Base-by-base conservation (phyloP, 1,140 invertebrate species). In the Coenobita brevimanus region DNA sequence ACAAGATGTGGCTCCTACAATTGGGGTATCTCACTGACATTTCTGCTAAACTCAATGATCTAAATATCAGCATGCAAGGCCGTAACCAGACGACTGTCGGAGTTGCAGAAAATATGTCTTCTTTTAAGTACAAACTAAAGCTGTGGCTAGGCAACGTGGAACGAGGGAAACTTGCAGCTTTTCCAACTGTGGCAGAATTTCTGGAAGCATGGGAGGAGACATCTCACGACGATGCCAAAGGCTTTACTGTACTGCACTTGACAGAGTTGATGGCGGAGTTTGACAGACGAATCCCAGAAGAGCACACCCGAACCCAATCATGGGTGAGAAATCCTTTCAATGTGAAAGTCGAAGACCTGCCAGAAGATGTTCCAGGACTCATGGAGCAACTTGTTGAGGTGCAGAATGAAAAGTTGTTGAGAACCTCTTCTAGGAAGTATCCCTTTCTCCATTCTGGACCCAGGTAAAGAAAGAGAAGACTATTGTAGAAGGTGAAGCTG, bases 1-100 rank as follows among this genome's bases (percentile, higher is more conserved):
- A 79, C 21, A 50, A 36, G 50, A 79, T 50, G 46, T 50, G 46
- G 46, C 6, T 50, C 6, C 6, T 69, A n/a, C 64, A 69, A 69
- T 4, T 69, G 33, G 64, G 4, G 6, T 64, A 64, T 38, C 79
- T 82, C 41, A 24, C 54, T 33, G 54, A 64, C 33, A 62, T 69
- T 15, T 82, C 64, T 82, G 33, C 54, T 67, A 41, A 82, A 27
- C 62, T 82, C 3, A 82, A 82, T 64, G 13, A 3, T 15, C 17
- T 82, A 57, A 82, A 82, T n/a, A 64, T 83, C 46, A 71, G 62
- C 43, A 83, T 83, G 27, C 67, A 83, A 83, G 67, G 81, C 71
- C 81, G 67, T 24, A 36, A 83, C 71, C 81, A 83, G 36, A 83
- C 67, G 46, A 71, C 71, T 27, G 81, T 83, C 69, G 67, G 81